Percentiles rank a stretch among this genome's conserved stretches.
Conservation (phyloP, 2,797 vertebrate genomes). For the Coreius guichenoti region DNA sequence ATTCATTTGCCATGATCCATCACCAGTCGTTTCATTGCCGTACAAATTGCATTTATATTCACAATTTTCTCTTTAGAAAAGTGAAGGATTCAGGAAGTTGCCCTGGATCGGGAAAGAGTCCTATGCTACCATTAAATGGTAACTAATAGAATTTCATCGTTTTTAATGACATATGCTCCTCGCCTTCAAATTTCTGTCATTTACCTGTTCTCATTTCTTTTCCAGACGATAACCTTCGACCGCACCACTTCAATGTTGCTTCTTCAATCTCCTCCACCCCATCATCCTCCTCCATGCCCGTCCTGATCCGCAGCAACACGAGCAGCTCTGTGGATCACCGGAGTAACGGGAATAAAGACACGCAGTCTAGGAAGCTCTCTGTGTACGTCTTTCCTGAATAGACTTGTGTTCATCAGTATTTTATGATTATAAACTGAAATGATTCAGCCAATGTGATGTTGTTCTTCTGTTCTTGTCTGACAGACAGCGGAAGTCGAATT, state of each 20-base stretch:
- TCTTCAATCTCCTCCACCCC: conserved; percentile 66
- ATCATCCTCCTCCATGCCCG: conserved; percentile 75
- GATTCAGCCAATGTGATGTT: neutral
- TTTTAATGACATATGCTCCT: neutral
- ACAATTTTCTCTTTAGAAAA: conserved; percentile 68
- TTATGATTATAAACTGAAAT: neutral
- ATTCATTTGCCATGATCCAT: neutral
- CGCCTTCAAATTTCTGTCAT: neutral
- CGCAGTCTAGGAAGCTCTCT: conserved; percentile 84
- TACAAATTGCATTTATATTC: neutral
- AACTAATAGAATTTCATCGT: conserved; percentile 21
- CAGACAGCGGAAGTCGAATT: conserved; percentile 81
- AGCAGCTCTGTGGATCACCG: conserved; percentile 80
- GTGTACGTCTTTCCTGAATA: conserved; percentile 77
- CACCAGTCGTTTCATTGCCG: neutral
- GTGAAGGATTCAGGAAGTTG: conserved; percentile 72
- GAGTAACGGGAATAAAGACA: conserved; percentile 82
- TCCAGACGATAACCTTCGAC: conserved; percentile 85
- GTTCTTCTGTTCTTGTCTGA: conserved; percentile 31
- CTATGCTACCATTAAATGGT: conserved; percentile 74
- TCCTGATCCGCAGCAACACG: conserved; percentile 79
- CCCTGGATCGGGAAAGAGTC: conserved; percentile 71
- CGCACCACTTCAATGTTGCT: conserved; percentile 73
- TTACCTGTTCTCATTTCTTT: conserved; percentile 29
- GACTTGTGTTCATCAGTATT: neutral